Evolutionary conservation across 1,140 invertebrate species (phyloP), one percentile per base, ranked within the genome.

Genomic region (Scaptodrosophila lebanonensis): DNA sequence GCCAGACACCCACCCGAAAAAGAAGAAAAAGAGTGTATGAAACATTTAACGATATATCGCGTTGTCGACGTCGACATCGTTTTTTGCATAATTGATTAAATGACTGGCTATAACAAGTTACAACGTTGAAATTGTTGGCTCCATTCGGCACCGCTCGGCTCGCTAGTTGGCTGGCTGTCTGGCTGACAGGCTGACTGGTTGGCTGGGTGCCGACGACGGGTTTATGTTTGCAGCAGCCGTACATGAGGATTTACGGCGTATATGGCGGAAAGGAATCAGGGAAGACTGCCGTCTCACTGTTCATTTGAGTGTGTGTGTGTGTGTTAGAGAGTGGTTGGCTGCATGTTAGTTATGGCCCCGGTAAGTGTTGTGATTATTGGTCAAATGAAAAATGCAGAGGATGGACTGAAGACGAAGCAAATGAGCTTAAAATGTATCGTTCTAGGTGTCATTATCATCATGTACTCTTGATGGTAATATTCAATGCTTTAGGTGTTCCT

Each of bases 41-140:
- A 71, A 79, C 72, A 79, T 65, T 79, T 72, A 65, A 77, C 72
- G 67, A 72, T 79, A 79, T 73, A 73, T 72, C 73, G 58, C 53
- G 60, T 60, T 59, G 59, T 68, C 48, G 40, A 61, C 62, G 62
- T 66, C 64, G 73, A 65, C 72, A 71, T 79, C 64, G 68, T 68
- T 77, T 77, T 77, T 77, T 77, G 72, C 72, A 77, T 77, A 77
- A 77, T 77, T 77, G 72, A 77, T 77, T 77, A 77, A 77, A 77
- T 77, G 73, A 72, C 68, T 79, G 73, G 68, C 64, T 63, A 68
- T 68, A 77, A 35, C 67, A 63, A 48, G 67, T 42, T 42, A 38
- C 16, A 35, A 68, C 40, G 36, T 11, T 38, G 50, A 45, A 61
- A 61, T 42, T 61, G 50, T 56, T 48, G 54, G 58, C 52, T 25